Evolutionary conservation across 1,140 invertebrate species (phyloP).

Genomic region (Nebria ingens): DNA sequence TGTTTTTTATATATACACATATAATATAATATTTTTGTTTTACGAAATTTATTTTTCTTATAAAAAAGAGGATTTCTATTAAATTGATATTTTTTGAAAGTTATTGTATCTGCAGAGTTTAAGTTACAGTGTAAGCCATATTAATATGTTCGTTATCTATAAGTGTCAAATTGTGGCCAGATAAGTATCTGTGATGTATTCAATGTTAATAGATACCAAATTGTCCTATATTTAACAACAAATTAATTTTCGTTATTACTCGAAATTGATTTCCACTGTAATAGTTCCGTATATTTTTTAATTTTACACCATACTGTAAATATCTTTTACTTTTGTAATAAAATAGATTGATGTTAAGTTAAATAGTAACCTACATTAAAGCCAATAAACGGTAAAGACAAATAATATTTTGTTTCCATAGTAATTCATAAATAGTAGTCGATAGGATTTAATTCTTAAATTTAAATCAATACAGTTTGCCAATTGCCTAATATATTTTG

Average conservation of each 20-base stretch:
- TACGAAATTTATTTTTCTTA: too few species aligned
- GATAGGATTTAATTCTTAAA: too few species aligned
- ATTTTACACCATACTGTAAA: constrained; percentile 11
- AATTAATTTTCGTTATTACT: constrained; percentile 15
- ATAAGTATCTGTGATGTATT: constrained; percentile 33
- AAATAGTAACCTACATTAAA: constrained; percentile 11
- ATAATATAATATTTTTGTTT: too few species aligned
- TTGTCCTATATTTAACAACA: constrained; percentile 12
- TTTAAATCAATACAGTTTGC: too few species aligned
- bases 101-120: not conserved
- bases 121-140: not conserved
- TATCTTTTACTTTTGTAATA: constrained; percentile 30
- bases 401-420: not conserved
- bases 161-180: not conserved
- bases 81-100: not conserved
- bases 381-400: not conserved
- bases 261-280: constrained; percentile 23
- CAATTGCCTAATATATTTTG: too few species aligned
- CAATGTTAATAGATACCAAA: constrained; percentile 28
- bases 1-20: not conserved
- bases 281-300: constrained; percentile 20
- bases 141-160: not conserved
- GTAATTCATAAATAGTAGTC: not conserved
- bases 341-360: constrained; percentile 25
- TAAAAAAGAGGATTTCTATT: not conserved